These are phyloP conservation scores for Hylomyscus alleni DNA, from an alignment of 2,797 vertebrate genomes.

Conservation along the genomic window DNA sequence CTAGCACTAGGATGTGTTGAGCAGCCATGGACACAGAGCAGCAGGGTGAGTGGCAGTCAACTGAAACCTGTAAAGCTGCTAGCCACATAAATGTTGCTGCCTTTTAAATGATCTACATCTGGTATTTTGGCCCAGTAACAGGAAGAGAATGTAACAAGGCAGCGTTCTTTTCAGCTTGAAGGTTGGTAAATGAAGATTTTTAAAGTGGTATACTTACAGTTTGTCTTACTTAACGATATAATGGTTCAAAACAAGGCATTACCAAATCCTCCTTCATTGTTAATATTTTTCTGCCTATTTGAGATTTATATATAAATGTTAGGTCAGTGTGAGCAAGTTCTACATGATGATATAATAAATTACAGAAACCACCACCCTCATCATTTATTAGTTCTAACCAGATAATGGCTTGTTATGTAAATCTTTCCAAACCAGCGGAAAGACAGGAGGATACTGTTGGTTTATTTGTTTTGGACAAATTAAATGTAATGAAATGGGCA, in stretches of 20 bases:
- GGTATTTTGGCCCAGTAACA: background rate
- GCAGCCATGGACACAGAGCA: background rate
- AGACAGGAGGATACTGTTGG: background rate
- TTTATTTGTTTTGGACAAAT: conserved; percentile 47
- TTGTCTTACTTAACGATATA: conserved; percentile 16
- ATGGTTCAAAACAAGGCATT: conserved; percentile 15
- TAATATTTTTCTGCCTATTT: conserved; percentile 52
- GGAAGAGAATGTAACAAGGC: background rate
- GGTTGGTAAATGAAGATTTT: background rate
- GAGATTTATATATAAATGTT: background rate
- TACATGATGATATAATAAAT: conserved; percentile 23
- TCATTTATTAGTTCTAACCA: background rate
- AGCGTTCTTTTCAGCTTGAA: background rate
- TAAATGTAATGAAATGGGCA: conserved; percentile 57
- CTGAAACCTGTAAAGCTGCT: background rate
- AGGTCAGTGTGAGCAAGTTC: background rate
- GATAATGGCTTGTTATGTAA: conserved; percentile 29
- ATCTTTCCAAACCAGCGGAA: conserved; percentile 39
- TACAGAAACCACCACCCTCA: background rate
- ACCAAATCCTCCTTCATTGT: background rate
- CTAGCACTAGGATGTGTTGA: too few species aligned
- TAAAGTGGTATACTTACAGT: background rate
- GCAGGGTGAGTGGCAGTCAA: too few species aligned
- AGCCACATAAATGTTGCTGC: background rate
- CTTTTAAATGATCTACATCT: background rate